phyloP scores from a whole-genome alignment of 37 sponge, comb jelly and placozoan genomes.

The Oopsacas minuta region DNA sequence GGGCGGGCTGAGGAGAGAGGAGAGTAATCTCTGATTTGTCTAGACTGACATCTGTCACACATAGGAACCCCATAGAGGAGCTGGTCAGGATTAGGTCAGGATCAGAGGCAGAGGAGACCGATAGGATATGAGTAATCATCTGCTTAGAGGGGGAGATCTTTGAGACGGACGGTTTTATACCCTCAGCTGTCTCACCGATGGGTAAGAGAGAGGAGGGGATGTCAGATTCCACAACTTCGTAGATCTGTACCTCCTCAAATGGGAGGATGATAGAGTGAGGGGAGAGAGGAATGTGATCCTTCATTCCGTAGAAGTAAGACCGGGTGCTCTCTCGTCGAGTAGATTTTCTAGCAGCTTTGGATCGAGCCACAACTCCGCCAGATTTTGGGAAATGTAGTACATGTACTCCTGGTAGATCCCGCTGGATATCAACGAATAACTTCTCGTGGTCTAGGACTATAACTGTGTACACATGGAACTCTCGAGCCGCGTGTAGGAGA shows the following conservation, averaged over 20 bases:
- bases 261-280: constrained; percentile 73
- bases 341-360: constrained; percentile 30
- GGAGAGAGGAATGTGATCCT: constrained; percentile 25
- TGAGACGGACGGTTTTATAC: neutral
- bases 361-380: constrained; percentile 77
- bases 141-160: neutral
- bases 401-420: constrained; percentile 46
- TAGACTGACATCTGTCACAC: constrained; percentile 51
- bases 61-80: constrained; percentile 19
- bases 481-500: constrained; percentile 52
- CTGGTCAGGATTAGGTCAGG: constrained; percentile 17
- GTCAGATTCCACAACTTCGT: constrained; percentile 46
- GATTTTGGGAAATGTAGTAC: constrained; percentile 80
- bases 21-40: constrained; percentile 55
- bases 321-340: constrained; percentile 34
- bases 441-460: constrained; percentile 85
- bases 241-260: constrained; percentile 69
- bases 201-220: constrained; percentile 20
- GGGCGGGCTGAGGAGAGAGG: constrained; percentile 69
- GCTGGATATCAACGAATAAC: constrained; percentile 57
- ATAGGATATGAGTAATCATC: neutral
- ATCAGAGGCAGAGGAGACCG: neutral
- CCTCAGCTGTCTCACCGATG: constrained; percentile 17
- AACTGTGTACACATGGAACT: constrained; percentile 65
- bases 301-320: constrained; percentile 84